Base-by-base conservation (phyloP, 2,888 invertebrate genomes). In the Eupsilia transversa region DNA sequence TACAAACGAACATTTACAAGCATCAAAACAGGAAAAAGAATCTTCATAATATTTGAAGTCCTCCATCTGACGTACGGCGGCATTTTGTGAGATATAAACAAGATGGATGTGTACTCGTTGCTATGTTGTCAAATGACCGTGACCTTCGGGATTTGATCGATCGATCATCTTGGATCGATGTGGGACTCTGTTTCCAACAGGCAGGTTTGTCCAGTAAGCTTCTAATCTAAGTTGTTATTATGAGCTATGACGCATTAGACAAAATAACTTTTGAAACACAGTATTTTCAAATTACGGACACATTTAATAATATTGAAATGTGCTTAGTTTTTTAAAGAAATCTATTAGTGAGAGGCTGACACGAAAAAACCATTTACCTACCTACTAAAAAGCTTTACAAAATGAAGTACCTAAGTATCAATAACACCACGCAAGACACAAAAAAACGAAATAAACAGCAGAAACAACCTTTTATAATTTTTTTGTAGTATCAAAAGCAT, bases 121-220 rank as follows among this genome's bases (percentile, higher is more conserved):
- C 54, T 63, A 54, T n/a, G 20, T 64, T 74, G 76, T 77, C 84
- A 80, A 82, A 69, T 78, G 82, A 72, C 88, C 88, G 87, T 89
- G 88, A 90, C 84, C 88, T 87, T 85, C 79, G 67, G 59, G n/a
- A 59, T 54, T 65, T 88, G 87, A 89, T 88, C 77, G 89, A 89
- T 89, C 66, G 75, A 80, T 56, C 81, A 57, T 68, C 78, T 77
- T 41, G 35, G 27, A 72, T 64, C 60, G 61, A 72, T 46, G 67
- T 64, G 35, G 57, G 70, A 71, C 52, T 57, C 30, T 57, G 67
- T 66, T 59, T 33, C 41, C 20, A 56, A 30, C 33, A 66, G 57
- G 57, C 30, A 41, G 17, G 27, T 38, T 61, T 61, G 60, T 60
- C 52, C 54, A n/a, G 38, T 52, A 60, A 64, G 52, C 33, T 38